Evolutionary conservation across 2,113 vertebrate species (phyloP).

Genomic region (Oncorhynchus mykiss): DNA sequence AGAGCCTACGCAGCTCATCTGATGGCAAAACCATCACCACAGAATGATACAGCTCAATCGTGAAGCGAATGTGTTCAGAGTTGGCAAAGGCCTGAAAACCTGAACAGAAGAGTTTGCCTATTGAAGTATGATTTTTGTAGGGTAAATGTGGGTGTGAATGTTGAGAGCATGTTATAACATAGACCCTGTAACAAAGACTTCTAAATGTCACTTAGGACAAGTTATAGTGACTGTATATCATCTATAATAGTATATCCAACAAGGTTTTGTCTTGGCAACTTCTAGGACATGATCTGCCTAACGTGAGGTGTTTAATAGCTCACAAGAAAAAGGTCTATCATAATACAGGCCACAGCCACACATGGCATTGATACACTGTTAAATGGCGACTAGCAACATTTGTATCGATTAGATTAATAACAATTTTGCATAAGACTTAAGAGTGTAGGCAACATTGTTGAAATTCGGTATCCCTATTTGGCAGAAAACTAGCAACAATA

Average conservation of each 20-base stretch:
- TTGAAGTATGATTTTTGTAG: not conserved
- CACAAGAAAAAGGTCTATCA: no score
- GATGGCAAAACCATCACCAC: not conserved
- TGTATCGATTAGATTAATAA: not conserved
- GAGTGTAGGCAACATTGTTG: not conserved
- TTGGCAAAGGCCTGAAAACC: not conserved
- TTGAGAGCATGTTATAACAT: not conserved
- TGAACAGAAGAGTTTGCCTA: not conserved
- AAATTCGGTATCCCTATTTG: no score
- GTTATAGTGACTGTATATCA: not conserved
- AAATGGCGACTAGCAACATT: not conserved
- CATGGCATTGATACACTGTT: not conserved
- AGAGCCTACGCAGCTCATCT: not conserved
- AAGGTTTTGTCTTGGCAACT: not conserved
- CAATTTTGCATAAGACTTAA: not conserved
- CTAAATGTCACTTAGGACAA: not conserved
- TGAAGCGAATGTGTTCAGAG: not conserved
- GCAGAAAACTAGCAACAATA: not conserved
- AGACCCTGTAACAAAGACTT: no score
- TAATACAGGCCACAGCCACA: not conserved
- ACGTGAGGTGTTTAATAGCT: no score
- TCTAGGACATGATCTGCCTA: no score
- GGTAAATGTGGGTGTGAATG: not conserved
- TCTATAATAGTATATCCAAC: not conserved
- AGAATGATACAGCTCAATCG: not conserved